Evolutionary conservation across 2,888 invertebrate species (phyloP), one percentile per base, ranked within the genome.

Genomic region (Cantharis flavilabris): DNA sequence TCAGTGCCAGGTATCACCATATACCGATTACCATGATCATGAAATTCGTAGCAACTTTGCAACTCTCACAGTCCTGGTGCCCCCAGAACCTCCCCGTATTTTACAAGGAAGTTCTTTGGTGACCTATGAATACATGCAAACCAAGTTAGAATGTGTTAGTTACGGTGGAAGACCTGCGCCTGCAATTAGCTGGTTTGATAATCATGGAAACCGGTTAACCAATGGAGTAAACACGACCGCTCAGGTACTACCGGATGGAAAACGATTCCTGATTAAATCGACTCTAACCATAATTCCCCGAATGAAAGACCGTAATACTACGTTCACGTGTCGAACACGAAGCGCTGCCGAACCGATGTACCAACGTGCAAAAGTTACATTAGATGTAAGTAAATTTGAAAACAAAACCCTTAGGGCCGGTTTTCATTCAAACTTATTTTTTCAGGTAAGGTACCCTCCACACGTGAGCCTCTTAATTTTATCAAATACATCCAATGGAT

Each of bases 111-210:
- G 93, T 85, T 94, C 93, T 88, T 92, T 96, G 87, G 93, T 94
- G 83, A 97, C 97, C 26, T 96, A 96, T 1, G 97, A 97, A 87
- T 97, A 97, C 89, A 92, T 95, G 82, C 95, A 95, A 86, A 94
- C 97, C 83, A 96, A 96, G 88, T 91, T 98, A 86, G 97, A 97
- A 84, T 98, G 98, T 89, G 92, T 95, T 72, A 97, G 97, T 77
- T 90, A 93, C 76, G 97, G 95, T 71, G 98, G 98, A 72, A 98
- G 97, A 88, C 98, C 98, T 16, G 95, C 97, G 0, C 97, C 98
- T 62, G 96, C 97, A 94, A 96, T 97, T 83, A 96, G 96, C 69
- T 97, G 97, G 97, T 95, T 97, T 84, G 97, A 97, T 88, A 96
- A 96, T 33, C 78, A 84, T 76, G 96, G 96, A 62, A 95, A 94